These are phyloP conservation scores for Neodiprion lecontei DNA, from an alignment of 1,140 invertebrate genomes.

Conservation along the genomic window DNA sequence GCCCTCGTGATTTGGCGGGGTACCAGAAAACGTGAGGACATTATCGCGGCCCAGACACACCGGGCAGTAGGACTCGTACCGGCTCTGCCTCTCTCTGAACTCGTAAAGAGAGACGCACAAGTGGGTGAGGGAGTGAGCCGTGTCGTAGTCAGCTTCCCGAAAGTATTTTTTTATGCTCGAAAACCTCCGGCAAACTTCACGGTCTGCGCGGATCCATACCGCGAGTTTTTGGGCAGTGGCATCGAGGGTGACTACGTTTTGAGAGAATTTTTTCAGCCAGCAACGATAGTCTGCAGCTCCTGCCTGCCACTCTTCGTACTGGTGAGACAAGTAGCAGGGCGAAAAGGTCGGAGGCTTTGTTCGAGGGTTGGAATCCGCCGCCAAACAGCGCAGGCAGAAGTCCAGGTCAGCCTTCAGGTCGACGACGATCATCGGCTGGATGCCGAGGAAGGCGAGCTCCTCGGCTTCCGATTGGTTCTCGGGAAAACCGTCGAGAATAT, in stretches of 20 bases:
- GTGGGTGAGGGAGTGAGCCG: constrained; percentile 47
- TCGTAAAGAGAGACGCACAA: constrained; percentile 61
- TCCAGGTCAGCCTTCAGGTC: constrained; percentile 54
- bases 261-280: constrained; percentile 61
- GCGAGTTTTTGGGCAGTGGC: constrained; percentile 59
- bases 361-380: constrained; percentile 40
- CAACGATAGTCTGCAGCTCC: constrained; percentile 46
- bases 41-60: constrained; percentile 59
- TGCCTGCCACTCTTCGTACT: constrained; percentile 55
- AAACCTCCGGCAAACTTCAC: constrained; percentile 40
- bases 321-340: constrained; percentile 51
- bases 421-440: constrained; percentile 64
- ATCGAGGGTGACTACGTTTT: constrained; percentile 58
- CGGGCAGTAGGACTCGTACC: constrained; percentile 63
- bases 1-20: constrained; percentile 60
- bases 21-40: constrained; percentile 48
- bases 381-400: constrained; percentile 51
- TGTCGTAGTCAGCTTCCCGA: constrained; percentile 41
- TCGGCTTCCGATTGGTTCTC: constrained; percentile 55
- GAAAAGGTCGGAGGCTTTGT: constrained; percentile 52
- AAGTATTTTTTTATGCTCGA: constrained; percentile 30
- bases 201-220: constrained; percentile 54
- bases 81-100: constrained; percentile 59
- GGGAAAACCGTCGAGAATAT: constrained; percentile 67
- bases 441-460: constrained; percentile 54